Evolutionary conservation across 2,113 vertebrate genomes (phyloP).

Genomic region (Callospermophilus lateralis): DNA sequence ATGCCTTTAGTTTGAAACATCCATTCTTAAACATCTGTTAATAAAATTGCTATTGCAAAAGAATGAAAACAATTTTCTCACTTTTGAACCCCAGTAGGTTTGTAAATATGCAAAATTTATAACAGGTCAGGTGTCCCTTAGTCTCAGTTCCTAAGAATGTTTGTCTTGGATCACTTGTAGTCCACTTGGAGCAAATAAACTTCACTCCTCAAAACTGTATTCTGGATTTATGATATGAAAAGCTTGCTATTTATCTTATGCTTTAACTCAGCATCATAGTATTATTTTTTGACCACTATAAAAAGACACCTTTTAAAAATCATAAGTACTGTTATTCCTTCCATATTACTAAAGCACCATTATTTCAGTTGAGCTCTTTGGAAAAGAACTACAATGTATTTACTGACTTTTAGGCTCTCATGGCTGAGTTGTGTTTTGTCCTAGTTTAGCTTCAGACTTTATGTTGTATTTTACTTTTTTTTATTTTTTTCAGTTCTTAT

Average conservation of each 20-base stretch:
- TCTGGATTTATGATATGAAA: slow-evolving; percentile 10
- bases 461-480: neutral
- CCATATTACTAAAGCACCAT: neutral
- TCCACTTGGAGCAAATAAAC: slow-evolving; percentile 16
- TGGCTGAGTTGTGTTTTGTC: neutral
- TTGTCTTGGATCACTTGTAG: neutral
- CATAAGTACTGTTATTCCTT: neutral
- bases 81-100: slow-evolving; percentile 56
- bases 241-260: neutral
- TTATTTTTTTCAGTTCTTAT: neutral
- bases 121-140: neutral
- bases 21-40: slow-evolving; percentile 77
- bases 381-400: neutral
- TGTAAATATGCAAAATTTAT: slow-evolving; percentile 40
- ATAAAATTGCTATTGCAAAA: slow-evolving; percentile 60
- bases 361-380: neutral
- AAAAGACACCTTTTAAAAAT: slow-evolving; percentile 48
- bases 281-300: neutral
- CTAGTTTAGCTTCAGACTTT: neutral
- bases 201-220: neutral
- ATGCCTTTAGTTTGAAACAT: slow-evolving; percentile 62
- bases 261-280: slow-evolving; percentile 8
- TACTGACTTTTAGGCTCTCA: neutral
- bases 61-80: slow-evolving; percentile 53
- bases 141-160: neutral